Percentiles rank a stretch among this genome's conserved stretches.
phyloP scores from a whole-genome alignment of 2,797 vertebrate genomes.

The Vultur gryphus region DNA sequence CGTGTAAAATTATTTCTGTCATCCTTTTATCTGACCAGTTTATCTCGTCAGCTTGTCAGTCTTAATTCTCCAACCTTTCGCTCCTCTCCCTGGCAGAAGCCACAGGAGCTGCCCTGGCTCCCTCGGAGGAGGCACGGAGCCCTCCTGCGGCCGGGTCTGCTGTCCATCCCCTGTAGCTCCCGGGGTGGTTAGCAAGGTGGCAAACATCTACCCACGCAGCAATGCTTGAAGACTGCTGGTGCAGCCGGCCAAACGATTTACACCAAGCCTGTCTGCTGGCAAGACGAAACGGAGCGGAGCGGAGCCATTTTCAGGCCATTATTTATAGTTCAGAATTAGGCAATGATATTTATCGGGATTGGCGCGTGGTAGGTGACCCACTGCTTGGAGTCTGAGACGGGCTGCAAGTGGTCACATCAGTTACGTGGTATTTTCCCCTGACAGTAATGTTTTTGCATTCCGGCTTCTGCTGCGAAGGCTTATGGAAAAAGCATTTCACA shows the following conservation, averaged over 20 bases:
- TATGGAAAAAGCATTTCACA: conserved; percentile 23
- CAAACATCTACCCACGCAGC: accelerated
- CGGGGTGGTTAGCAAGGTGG: background rate
- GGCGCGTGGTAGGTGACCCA: background rate
- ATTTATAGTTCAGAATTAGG: background rate
- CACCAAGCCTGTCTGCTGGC: background rate
- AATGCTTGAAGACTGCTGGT: accelerated
- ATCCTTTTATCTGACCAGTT: conserved; percentile 68
- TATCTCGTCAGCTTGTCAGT: conserved; percentile 67
- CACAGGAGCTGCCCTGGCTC: background rate
- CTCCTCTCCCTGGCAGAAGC: background rate
- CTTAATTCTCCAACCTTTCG: conserved; percentile 31
- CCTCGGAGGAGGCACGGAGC: background rate
- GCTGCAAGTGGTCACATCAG: background rate
- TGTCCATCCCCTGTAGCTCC: background rate
- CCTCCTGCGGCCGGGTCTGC: accelerated
- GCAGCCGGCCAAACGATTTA: background rate
- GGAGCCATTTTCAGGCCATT: background rate
- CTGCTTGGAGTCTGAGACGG: background rate
- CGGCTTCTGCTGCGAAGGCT: background rate
- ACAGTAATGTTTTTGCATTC: background rate
- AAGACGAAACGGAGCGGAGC: accelerated
- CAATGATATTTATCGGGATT: background rate
- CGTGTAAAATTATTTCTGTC: conserved; percentile 70
- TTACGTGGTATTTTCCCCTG: background rate